These are phyloP conservation scores for Prietella phreatophila DNA, from an alignment of 2,113 vertebrate genomes.

Conservation along the genomic window DNA sequence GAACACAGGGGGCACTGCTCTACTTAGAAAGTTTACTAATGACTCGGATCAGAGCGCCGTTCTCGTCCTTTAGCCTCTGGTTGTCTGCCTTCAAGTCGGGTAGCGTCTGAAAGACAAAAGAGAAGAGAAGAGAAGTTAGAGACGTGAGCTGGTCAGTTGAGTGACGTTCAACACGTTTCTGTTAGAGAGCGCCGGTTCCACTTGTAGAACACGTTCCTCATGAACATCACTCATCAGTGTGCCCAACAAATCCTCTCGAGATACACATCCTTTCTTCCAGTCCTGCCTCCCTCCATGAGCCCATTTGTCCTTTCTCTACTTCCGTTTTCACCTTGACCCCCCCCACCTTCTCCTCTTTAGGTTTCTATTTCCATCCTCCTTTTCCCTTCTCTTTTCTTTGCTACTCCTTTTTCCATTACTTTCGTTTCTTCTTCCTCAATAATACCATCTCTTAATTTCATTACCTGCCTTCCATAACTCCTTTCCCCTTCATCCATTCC, in stretches of 20 bases:
- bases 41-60: constrained; percentile 93
- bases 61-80: constrained; percentile 99
- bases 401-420: not conserved
- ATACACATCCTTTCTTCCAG: not conserved
- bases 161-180: not conserved
- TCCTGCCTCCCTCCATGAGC: too few species aligned
- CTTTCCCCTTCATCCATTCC: not conserved
- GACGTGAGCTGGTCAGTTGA: not conserved
- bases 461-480: not conserved
- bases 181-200: not conserved
- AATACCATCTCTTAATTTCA: not conserved
- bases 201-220: not conserved
- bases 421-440: not conserved
- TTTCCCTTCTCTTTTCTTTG: not conserved
- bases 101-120: constrained; percentile 82
- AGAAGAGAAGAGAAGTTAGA: constrained; percentile 14
- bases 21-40: constrained; percentile 97
- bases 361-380: not conserved
- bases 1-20: constrained; percentile 60
- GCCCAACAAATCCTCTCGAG: not conserved
- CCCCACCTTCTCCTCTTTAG: too few species aligned
- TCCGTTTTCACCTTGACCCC: not conserved
- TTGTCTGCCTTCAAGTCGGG: constrained; percentile 99
- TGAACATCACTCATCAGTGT: not conserved
- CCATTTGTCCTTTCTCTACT: not conserved